These are phyloP conservation scores for Notechis scutatus DNA, from an alignment of 2,113 vertebrate genomes.

Conservation along the genomic window DNA sequence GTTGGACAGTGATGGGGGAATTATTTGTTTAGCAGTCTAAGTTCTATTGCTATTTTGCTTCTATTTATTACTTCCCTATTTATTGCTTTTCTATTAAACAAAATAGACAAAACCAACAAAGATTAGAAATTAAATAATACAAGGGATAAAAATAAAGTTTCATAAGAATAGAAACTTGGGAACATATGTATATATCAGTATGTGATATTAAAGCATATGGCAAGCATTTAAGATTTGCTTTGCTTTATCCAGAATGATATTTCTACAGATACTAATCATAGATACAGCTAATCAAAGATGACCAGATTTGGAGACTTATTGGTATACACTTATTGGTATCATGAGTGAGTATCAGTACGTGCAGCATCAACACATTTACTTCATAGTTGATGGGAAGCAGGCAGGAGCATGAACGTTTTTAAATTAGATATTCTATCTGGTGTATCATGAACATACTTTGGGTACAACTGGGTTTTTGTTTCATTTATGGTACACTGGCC, in stretches of 20 bases:
- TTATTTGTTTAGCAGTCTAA: no score
- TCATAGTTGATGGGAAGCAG: neutral
- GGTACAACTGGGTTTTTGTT: neutral
- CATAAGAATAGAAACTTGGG: neutral
- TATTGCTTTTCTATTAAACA: neutral
- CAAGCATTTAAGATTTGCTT: neutral
- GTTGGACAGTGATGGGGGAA: no score
- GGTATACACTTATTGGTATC: neutral
- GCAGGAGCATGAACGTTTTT: neutral
- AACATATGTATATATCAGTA: neutral
- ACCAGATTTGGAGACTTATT: neutral
- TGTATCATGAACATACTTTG: neutral
- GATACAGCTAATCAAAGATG: neutral
- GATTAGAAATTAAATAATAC: neutral
- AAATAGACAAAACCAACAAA: neutral
- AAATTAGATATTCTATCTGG: neutral
- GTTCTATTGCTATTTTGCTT: neutral
- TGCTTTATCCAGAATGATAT: neutral
- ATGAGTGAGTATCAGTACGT: neutral
- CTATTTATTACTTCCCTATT: neutral
- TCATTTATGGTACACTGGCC: neutral
- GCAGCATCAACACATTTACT: neutral
- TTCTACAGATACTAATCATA: neutral
- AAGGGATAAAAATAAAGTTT: neutral
- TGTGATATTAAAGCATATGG: neutral